A percentile compares a stretch with the other conserved stretches of the same genome.
These are phyloP conservation scores for Boloria selene DNA, from an alignment of 2,888 invertebrate species.

Conservation along the genomic window DNA sequence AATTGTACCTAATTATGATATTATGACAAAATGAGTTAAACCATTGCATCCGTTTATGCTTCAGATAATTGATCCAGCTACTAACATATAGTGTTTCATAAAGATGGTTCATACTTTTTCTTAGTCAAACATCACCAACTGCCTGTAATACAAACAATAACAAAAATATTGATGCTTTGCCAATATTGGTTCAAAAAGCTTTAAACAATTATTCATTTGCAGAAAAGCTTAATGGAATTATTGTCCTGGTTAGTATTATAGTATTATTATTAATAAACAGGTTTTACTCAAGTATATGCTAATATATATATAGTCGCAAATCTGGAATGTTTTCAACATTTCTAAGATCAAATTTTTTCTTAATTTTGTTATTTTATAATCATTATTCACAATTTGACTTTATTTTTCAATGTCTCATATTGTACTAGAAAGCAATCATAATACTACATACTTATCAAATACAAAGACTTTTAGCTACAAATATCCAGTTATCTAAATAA, in stretches of 20 bases:
- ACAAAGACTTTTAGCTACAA: no score
- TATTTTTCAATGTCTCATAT: no score
- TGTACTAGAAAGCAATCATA: no score
- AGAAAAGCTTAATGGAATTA: not conserved
- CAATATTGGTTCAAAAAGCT: slow-evolving; percentile 22
- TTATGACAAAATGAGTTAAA: slow-evolving; percentile 23
- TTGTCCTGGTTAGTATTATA: slow-evolving; percentile 4
- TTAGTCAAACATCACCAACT: slow-evolving; percentile 78
- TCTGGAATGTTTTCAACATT: no score
- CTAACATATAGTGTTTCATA: slow-evolving; percentile 62
- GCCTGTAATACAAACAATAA: slow-evolving; percentile 80
- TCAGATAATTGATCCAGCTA: slow-evolving; percentile 57
- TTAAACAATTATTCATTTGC: slow-evolving; percentile 15
- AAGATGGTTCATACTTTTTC: slow-evolving; percentile 66
- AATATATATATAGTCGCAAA: no score
- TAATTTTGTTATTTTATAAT: no score
- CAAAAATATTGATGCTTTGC: slow-evolving; percentile 45
- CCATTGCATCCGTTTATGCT: slow-evolving; percentile 37
- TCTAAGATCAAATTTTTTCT: no score
- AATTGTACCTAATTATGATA: slow-evolving; percentile 27
- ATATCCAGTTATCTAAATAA: no score
- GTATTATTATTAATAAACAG: no score
- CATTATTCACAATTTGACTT: no score
- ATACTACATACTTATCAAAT: no score
- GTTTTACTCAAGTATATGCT: no score